phyloP scores from a whole-genome alignment of 1,140 invertebrate genomes.

The Galleria mellonella region DNA sequence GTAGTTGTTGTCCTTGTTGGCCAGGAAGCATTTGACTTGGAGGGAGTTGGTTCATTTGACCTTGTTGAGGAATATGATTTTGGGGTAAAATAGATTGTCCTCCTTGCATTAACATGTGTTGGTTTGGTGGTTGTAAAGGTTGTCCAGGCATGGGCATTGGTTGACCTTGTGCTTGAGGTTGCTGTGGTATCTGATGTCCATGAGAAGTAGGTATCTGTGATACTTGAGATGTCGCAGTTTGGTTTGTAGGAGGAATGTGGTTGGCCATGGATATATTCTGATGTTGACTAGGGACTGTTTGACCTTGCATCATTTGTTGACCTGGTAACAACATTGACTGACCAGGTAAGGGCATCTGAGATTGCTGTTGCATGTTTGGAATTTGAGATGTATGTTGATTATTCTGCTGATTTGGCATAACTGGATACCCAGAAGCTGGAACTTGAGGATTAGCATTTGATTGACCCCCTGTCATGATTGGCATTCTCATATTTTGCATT shows the following conservation, averaged over 20 bases:
- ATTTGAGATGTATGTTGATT: constrained; percentile 34
- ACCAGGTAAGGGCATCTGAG: constrained; percentile 25
- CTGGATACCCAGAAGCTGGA: constrained; percentile 35
- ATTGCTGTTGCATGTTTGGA: constrained; percentile 25
- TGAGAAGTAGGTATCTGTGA: constrained; percentile 32
- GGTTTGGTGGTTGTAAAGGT: constrained; percentile 28
- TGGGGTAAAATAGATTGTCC: no score
- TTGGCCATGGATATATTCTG: constrained; percentile 26
- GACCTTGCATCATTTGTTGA: constrained; percentile 25
- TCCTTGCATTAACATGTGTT: constrained; percentile 16
- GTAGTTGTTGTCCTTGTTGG: constrained; percentile 16
- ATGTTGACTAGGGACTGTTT: constrained; percentile 19
- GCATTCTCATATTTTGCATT: constrained; percentile 65
- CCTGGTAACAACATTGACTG: constrained; percentile 21
- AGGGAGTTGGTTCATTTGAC: constrained; percentile 26
- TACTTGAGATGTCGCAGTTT: constrained; percentile 23
- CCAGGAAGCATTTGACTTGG: constrained; percentile 26
- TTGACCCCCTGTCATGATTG: constrained; percentile 44
- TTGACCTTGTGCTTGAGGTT: constrained; percentile 38
- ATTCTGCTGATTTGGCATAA: constrained; percentile 39
- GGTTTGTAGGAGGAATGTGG: constrained; percentile 22
- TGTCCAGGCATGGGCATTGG: constrained; percentile 43
- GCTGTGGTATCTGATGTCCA: constrained; percentile 28
- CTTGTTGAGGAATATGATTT: constrained; percentile 41
- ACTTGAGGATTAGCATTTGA: constrained; percentile 39